Evolutionary conservation across 2,888 invertebrate genomes (phyloP), one percentile per base, ranked within the genome.

Genomic region (Archaeoteleia sp.): DNA sequence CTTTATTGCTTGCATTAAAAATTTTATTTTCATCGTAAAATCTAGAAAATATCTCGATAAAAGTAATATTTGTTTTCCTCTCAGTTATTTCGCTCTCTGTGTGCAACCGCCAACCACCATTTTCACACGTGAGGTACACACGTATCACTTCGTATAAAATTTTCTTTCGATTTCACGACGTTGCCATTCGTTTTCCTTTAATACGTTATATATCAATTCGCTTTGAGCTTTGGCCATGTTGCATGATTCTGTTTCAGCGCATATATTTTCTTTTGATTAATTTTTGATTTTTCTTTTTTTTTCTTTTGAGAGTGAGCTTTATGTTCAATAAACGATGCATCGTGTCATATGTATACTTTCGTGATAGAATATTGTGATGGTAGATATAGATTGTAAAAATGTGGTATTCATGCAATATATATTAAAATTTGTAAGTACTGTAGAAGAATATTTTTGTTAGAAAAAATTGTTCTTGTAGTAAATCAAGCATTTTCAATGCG

Each of bases 141-240:
- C 60, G 37, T 55, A 66, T 71, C 48, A 29, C 10, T 32, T 35
- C 45, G 40, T 49, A 34, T 20, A 58, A 55, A 54, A 40, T 53
- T 55, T 70, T 66, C 51, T 62, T 57, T 57, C 58, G 40, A 66
- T 42, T 61, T 62, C 57, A 55, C 58, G 55, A 66, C 57, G 51
- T 48, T 51, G 43, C 13, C 53, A 53, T 60, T 61, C 48, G 14
- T 48, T 57, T 57, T 54, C 34, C 29, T 55, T 62, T 62, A 42
- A 67, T 46, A 54, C 23, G 23, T 60, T 53, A 55, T 45, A 58
- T 55, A 54, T 65, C 51, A 57, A 74, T 66, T 71, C 74, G 80
- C 79, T n/a, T 79, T 77, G 74, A 74, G 83, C 83, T 84, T 83
- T 84, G 80, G 82, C 82, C 61, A 80, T 82, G 82, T 73, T 81